Base-by-base conservation (phyloP, 2,888 invertebrate genomes). In the Sphaerolaimus hirsutus region DNA sequence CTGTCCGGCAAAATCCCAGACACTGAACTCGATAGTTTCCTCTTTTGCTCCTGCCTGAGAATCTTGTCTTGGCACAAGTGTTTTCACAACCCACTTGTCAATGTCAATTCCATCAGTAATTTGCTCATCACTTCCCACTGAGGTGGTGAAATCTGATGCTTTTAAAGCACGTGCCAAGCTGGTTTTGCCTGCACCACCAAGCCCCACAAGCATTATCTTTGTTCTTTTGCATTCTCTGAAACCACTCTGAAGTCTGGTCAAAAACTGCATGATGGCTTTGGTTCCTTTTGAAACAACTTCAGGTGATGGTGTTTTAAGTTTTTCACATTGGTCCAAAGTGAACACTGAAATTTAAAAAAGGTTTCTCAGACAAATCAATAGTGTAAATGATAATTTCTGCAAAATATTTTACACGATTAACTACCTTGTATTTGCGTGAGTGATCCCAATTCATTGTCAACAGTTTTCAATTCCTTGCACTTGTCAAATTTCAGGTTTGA, bases 41-140 rank as follows among this genome's bases (percentile, higher is more conserved):
- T 50, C 25, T 53, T 29, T 10, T 38, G 17, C 19, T 38, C 19
- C 19, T 38, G 12, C 38, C 12, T n/a, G 14, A 10, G 19, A 38
- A n/a, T 7, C 38, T 19, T 19, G 14, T 38, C 19, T 22, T 37
- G 21, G 5, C 10, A 17, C 2, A 3, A 14, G 17, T 29, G 41
- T 32, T 40, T 54, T 53, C 1, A 61, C 54, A 10, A 55, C 49
- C 65, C 65, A 66, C 3, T 54, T 55, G 10, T 52, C 56, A 46
- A 66, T 65, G 53, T 65, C 64, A 26, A 66, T 66, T 35, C 66
- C 66, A 49, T 65, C 64, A 2, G 65, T 65, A 42, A 65, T 60
- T 32, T 51, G 51, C 47, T 58, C 56, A 4, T 55, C 58, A 3
- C 3, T 21, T 5, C 24, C 32, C 10, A 12, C 32, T 12, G 32